Base-by-base conservation (phyloP, 2,113 vertebrate genomes). In the Semnopithecus entellus region DNA sequence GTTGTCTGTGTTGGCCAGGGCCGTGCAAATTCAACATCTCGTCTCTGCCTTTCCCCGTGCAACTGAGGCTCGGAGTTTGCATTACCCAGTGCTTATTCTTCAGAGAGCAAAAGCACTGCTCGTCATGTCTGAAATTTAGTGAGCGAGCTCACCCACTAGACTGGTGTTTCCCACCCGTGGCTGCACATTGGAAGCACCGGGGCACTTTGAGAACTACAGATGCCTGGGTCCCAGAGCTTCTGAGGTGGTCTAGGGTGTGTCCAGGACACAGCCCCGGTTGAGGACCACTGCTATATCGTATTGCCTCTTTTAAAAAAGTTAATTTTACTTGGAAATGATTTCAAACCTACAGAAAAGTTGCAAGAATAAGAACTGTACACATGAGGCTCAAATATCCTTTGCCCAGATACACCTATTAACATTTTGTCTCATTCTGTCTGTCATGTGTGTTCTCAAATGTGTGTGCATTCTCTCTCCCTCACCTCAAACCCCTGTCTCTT, bases 291-390 rank as follows among this genome's bases (percentile, higher is more conserved):
- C 45, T 68, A 0, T 50, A 14, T 52, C 57, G 8, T 75, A 0
- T 38, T 48, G 45, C 35, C 79, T 73, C 40, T 86, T 45, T 35
- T 14, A 22, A 2, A 18, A 45, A 72, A 52, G 43, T 48, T 45
- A 61, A 52, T 87, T 89, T 96, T 64, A 81, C 86, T 92, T 90
- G 59, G 85, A 87, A 96, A 76, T 96, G 32, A 80, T 88, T 88
- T 92, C 84, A 92, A 45, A 92, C 25, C 50, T 50, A 70, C 9
- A 79, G 70, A 87, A 55, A 72, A 90, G 13, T 70, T 96, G 27
- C 16, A 75, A 80, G 66, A 66, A 50, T 96, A 89, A 84, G 64
- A 73, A 38, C 32, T 52, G 3, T 72, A 30, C 35, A 80, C 13
- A 22, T 18, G 64, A 93, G 48, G 12, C 27, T n/a, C 35, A 61